Evolutionary conservation across 2,888 invertebrate genomes (phyloP), one percentile per base, ranked within the genome.

Genomic region (Chrysodeixis includens): DNA sequence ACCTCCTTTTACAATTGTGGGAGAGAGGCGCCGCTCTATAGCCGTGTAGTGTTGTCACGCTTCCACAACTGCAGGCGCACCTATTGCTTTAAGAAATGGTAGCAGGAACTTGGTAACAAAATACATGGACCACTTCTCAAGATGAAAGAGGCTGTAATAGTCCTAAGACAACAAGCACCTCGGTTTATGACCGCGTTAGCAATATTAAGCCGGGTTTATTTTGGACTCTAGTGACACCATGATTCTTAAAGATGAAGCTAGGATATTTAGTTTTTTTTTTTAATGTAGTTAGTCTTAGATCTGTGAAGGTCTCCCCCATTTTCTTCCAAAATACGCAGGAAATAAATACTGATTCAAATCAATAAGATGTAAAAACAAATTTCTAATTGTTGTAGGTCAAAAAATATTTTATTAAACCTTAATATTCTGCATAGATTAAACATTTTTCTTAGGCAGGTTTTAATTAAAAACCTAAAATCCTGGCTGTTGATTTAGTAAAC

Each of bases 141-240:
- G 60, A 72, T 74, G 66, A 44, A 56, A 51, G 54, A 7, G 46
- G 57, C 32, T 52, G 73, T 60, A 51, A 59, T 18, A 26, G 74
- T 83, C 84, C 83, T 86, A 82, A 83, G 76, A 83, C 74, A 86
- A 87, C 86, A 86, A 59, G 54, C 63, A 44, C 44, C 54, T 51
- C 10, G 4, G 69, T 82, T 82, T 80, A 83, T 69, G 58, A 66
- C 77, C 49, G 30, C 66, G 71, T 69, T 76, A 71, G 79, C 76
- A 59, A 74, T 80, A 79, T 68, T 72, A 66, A 61, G 30, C 51
- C 40, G 9, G 20, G 51, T 60, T 62, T 74, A 75, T 82, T 76
- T 71, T 40, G 52, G 62, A 49, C 44, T 44, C 2, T 0, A 8
- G 12, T 49, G 55, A 53, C 4, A 30, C 71, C 56, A 68, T 46